Evolutionary conservation across 2,797 vertebrate genomes (phyloP), one percentile per base, ranked within the genome.

Genomic region (Fistularia commersonii): DNA sequence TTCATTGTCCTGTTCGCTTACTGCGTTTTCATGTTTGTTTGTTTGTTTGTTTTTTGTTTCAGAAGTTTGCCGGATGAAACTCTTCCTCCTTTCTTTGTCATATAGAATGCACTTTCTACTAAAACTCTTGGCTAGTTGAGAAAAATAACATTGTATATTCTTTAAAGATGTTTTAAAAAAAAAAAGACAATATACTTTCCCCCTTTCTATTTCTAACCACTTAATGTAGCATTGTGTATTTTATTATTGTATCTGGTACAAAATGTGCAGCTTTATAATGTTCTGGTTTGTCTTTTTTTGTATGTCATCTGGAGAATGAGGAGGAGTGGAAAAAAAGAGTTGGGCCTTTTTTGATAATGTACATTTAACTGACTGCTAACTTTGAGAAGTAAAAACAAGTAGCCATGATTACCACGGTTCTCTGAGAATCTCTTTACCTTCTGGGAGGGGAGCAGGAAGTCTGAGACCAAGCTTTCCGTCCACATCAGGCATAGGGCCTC

Each of bases 21-120:
- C 44, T 32, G n/a, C 41, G 41, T 41, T 57, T 41, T 38, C 12
- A 35, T 51, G 32, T 51, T 48, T 40, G 12, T 45, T 57, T 35
- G 23, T 54, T 53, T 35, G 36, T 54, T 35, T 39, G 47, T 80
- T 44, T 73, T 9, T 10, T 37, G 13, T 2, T 58, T 42, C 51
- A 63, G 12, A 32, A 54, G 45, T 72, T 74, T 61, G 72, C 76
- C 59, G 45, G 74, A 73, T 50, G 81, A 79, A 80, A 81, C 80
- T 88, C 78, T 87, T 87, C 87, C 81, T 91, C 90, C 82, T 81
- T 87, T 90, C 88, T 84, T 90, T 83, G 90, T 89, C 86, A 84
- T 81, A 91, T 89, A 88, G 88, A 92, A 93, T 92, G 92, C 93
- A 94, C 92, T 93, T 94, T 93, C 89, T 84, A 90, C 88, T 93